These are phyloP conservation scores for Parochlus steinenii DNA, from an alignment of 2,888 invertebrate genomes.

Conservation along the genomic window DNA sequence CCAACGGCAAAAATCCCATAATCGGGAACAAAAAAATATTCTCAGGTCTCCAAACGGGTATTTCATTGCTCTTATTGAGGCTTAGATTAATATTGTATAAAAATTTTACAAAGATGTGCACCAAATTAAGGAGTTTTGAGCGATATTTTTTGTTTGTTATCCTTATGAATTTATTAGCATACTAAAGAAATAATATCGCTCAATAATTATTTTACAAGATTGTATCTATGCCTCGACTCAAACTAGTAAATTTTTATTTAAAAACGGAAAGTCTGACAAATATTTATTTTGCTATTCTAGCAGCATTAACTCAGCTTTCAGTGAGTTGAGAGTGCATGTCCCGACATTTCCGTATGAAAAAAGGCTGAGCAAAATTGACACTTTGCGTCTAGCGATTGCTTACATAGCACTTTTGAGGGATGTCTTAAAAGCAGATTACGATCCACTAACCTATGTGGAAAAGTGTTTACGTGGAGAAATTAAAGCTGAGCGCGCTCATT, in stretches of 20 bases:
- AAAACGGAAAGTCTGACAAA: constrained; percentile 6
- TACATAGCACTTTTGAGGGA: constrained; percentile 89
- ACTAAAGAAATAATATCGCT: not conserved
- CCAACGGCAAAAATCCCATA: constrained; percentile 86
- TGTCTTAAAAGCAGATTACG: constrained; percentile 73
- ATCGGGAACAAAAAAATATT: constrained; percentile 94
- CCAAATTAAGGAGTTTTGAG: no score
- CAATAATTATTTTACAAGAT: constrained; percentile 5
- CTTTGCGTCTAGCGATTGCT: constrained; percentile 87
- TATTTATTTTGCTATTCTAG: constrained; percentile 38
- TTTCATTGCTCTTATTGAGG: no score
- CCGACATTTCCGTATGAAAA: constrained; percentile 99
- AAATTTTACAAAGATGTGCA: no score
- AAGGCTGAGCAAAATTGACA: constrained; percentile 95
- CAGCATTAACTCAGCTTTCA: constrained; percentile 99
- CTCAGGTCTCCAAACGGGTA: constrained; percentile 87
- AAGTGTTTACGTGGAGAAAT: constrained; percentile 80
- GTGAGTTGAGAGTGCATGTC: constrained; percentile 91
- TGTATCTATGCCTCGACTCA: not conserved
- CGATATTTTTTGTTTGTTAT: no score
- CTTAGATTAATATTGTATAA: no score
- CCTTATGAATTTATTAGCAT: not conserved
- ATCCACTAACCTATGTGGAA: constrained; percentile 87
- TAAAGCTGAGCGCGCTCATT: constrained; percentile 73
- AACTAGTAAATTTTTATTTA: not conserved